phyloP scores from a whole-genome alignment of 2,113 vertebrate genomes.

The Alosa alosa region DNA sequence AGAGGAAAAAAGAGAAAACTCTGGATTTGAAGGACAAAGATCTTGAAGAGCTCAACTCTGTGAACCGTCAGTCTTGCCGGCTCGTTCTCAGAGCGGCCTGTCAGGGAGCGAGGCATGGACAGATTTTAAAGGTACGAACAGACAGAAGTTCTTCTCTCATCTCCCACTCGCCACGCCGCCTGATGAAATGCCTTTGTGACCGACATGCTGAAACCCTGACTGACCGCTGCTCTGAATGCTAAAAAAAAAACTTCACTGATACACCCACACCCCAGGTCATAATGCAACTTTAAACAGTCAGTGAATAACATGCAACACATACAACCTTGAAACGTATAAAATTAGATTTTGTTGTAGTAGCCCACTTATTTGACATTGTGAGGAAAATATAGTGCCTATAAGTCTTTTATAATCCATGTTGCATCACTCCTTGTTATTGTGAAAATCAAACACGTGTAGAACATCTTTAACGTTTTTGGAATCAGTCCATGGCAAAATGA shows the following conservation, averaged over 20 bases:
- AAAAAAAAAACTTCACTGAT: not conserved
- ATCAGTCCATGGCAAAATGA: not conserved
- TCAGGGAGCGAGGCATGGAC: not conserved
- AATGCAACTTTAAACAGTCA: not conserved
- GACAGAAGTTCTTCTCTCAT: constrained; percentile 31
- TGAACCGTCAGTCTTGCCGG: constrained; percentile 14
- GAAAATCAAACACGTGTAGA: no score
- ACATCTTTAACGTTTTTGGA: no score
- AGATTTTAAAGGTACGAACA: constrained; percentile 21
- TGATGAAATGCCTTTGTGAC: constrained; percentile 11
- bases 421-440: not conserved
- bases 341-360: not conserved
- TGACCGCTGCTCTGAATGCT: constrained; percentile 30
- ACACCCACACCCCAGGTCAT: not conserved
- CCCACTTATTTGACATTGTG: not conserved
- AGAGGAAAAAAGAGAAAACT: not conserved
- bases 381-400: not conserved
- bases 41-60: constrained; percentile 23
- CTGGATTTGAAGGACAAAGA: constrained; percentile 43
- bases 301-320: not conserved
- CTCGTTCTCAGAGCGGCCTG: not conserved
- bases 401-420: not conserved
- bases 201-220: not conserved
- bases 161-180: not conserved
- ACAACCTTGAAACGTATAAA: not conserved